phyloP scores from a whole-genome alignment of 2,797 vertebrate species.

The Serranus cabrilla region DNA sequence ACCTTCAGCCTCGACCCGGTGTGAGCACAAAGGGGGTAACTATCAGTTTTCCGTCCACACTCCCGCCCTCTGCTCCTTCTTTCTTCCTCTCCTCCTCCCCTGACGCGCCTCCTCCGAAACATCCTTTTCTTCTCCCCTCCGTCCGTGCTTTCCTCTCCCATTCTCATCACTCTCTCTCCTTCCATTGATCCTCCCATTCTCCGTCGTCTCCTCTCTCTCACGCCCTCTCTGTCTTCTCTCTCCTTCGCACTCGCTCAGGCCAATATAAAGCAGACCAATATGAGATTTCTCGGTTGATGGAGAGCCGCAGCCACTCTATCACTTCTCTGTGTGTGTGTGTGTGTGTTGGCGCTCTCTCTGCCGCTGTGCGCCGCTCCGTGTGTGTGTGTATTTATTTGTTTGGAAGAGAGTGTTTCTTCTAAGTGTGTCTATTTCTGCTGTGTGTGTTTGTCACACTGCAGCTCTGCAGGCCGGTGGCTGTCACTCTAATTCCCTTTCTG shows the following conservation, averaged over 20 bases:
- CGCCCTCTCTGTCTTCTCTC: slow-evolving; percentile 20
- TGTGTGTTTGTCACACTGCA: slow-evolving; percentile 34
- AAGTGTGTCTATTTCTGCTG: slow-evolving; percentile 11
- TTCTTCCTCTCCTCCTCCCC: slow-evolving; percentile 27
- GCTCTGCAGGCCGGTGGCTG: slow-evolving; percentile 49
- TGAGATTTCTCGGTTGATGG: slow-evolving; percentile 63
- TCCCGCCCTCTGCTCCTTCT: slow-evolving; percentile 39
- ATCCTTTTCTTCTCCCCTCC: background rate
- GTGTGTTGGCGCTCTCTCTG: background rate
- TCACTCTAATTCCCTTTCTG: slow-evolving; percentile 66
- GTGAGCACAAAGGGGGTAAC: slow-evolving; percentile 33
- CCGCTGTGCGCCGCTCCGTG: background rate
- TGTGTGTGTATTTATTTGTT: slow-evolving; percentile 40
- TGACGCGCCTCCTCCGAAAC: slow-evolving; percentile 10
- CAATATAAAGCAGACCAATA: slow-evolving; percentile 53
- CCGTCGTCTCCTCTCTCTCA: slow-evolving; percentile 28
- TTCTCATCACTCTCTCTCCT: slow-evolving; percentile 40
- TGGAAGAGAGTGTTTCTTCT: slow-evolving; percentile 5
- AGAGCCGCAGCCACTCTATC: slow-evolving; percentile 53
- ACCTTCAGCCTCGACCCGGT: slow-evolving; percentile 38
- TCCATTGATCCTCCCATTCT: slow-evolving; percentile 55
- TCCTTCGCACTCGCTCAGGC: slow-evolving; percentile 28
- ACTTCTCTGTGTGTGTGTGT: background rate
- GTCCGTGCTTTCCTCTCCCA: slow-evolving; percentile 12
- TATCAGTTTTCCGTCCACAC: slow-evolving; percentile 52